Evolutionary conservation across 2,888 invertebrate species (phyloP), one percentile per base, ranked within the genome.

Genomic region (Sinodicranocentrus sp.): DNA sequence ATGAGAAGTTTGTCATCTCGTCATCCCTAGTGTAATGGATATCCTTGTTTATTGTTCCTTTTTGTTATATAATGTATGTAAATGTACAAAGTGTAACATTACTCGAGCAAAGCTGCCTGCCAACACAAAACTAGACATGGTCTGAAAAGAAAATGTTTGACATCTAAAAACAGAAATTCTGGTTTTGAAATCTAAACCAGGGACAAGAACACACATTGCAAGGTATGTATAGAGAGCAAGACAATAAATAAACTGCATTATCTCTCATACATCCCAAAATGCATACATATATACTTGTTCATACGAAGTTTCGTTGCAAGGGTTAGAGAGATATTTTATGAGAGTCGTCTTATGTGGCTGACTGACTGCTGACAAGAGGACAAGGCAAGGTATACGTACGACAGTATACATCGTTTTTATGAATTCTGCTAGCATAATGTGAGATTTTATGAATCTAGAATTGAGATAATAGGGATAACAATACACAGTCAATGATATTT

Each of bases 181-280:
- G 67, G 67, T 67, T 67, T 67, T 67, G 67, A 67, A 67, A 67
- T 43, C 67, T 67, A 67, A 43, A 67, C 67, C 43, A 67, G 39
- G 15, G 3, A 44, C 19, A 15, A 25, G 43, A 39, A 44, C 17
- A n/a, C 19, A 57, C 57, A 57, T 57, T 21, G 8, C 10, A 52
- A 5, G 19, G 52, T 15, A 52, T 52, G 3, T 52, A 67, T 67
- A 13, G 43, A 10, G 67, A 67, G 44, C 67, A 67, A 44, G 67
- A 39, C 43, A 67, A 67, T 67, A 67, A 67, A 67, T 67, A 67
- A 61, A 26, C 26, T 61, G 28, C 25, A 26, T 61, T 61, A n/a
- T 28, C 19, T 19, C n/a, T 52, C 10, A 17, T 19, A n/a, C n/a
- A 25, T 61, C 21, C 17, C 5, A 57, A n/a, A 39, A 19, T 1